phyloP scores from a whole-genome alignment of 1,140 invertebrate genomes.

The Micrasema longulum region DNA sequence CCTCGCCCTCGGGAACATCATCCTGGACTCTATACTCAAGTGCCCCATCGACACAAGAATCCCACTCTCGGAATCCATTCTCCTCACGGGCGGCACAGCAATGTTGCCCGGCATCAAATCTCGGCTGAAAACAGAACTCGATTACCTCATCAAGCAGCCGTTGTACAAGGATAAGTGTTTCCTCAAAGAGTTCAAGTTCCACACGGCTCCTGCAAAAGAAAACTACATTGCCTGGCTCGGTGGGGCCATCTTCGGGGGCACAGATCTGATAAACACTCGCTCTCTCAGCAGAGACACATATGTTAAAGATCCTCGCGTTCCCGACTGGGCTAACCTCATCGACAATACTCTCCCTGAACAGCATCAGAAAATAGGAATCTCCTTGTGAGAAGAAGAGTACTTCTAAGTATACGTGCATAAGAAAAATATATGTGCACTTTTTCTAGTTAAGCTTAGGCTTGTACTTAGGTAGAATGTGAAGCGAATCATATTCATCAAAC shows the following conservation, averaged over 20 bases:
- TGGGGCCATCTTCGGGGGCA: constrained; percentile 86
- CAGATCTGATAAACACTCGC: constrained; percentile 80
- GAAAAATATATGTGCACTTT: too few relatives aligned
- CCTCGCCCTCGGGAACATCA: constrained; percentile 84
- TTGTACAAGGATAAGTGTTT: constrained; percentile 75
- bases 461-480: too few relatives aligned
- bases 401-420: constrained; percentile 6
- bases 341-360: constrained; percentile 68
- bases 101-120: constrained; percentile 85
- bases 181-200: constrained; percentile 81
- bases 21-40: constrained; percentile 84
- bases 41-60: constrained; percentile 82
- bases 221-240: constrained; percentile 76
- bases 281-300: constrained; percentile 83
- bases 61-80: constrained; percentile 82
- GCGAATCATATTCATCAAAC: too few relatives aligned
- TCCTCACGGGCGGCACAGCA: constrained; percentile 86
- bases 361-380: constrained; percentile 44
- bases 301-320: constrained; percentile 75
- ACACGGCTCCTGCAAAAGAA: constrained; percentile 80
- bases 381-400: constrained; percentile 37
- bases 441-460: too few relatives aligned
- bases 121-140: constrained; percentile 81
- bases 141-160: constrained; percentile 72
- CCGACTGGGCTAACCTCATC: constrained; percentile 85